A percentile compares a stretch with the other conserved stretches of the same genome.
Evolutionary conservation across 2,113 vertebrate species (phyloP).

Genomic region (Taxidea taxus): DNA sequence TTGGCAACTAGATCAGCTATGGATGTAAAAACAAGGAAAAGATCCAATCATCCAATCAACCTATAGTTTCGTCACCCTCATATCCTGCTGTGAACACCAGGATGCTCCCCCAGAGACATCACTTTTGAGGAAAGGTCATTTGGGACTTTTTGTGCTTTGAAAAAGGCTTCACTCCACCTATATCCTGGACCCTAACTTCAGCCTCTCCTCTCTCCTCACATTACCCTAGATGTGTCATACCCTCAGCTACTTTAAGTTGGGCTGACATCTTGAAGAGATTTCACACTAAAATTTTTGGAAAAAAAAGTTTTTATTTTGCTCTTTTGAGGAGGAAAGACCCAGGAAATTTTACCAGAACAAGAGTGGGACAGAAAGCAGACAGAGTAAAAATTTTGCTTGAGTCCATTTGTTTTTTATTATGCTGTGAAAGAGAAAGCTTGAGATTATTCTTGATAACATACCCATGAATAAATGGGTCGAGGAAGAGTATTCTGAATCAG

Average conservation of each 20-base stretch:
- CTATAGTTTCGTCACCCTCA: background rate
- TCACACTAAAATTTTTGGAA: background rate
- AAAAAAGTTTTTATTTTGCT: background rate
- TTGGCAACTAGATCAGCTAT: background rate
- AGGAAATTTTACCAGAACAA: conserved; percentile 8
- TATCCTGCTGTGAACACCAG: background rate
- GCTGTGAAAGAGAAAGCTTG: conserved; percentile 36
- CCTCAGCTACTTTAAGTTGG: background rate
- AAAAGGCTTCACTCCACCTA: background rate
- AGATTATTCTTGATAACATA: conserved; percentile 19
- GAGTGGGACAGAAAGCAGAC: background rate
- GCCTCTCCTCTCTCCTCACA: background rate
- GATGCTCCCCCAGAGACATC: background rate
- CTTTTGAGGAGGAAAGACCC: background rate
- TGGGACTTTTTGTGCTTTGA: background rate
- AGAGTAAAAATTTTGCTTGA: conserved; percentile 1
- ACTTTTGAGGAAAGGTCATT: background rate
- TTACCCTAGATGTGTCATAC: background rate
- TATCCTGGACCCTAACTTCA: background rate
- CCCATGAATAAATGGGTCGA: conserved; percentile 25
- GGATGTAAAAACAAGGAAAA: background rate
- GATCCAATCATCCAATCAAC: background rate
- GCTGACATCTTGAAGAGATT: background rate
- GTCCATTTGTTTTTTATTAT: conserved; percentile 29
- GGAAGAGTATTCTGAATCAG: conserved; percentile 21